Evolutionary conservation across 1,140 invertebrate species (phyloP), one percentile per base, ranked within the genome.

Genomic region (Mamestra configurata): DNA sequence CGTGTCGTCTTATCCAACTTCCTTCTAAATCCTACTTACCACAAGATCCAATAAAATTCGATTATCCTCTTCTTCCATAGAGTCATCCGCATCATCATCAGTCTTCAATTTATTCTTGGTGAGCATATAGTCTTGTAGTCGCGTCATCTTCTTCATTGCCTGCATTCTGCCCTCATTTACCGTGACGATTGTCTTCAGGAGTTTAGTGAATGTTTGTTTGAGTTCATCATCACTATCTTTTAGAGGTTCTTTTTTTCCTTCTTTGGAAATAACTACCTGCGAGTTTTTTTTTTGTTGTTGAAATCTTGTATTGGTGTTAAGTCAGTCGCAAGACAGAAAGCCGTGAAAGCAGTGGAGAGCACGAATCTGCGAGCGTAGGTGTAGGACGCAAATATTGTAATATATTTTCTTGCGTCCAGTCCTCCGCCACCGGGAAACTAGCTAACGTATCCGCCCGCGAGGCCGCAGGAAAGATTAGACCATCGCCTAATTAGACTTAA

Each of bases 81-180:
- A 55, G 35, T 75, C 59, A 40, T 75, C 49, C 18, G 5, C 10
- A 24, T 73, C 55, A 37, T 75, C 27, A 43, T 80, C 71, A 49
- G 18, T 20, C 11, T 46, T 55, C 40, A 71, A 8, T 31, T 20
- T 20, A n/a, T 51, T 71, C 18, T 55, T 79, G 4, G 57, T 72
- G 5, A 64, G 43, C 8, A 73, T 53, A 4, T 77, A 75, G 7
- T 86, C 79, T 6, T 83, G 68, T 11, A 81, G 27, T 4, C 76
- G 24, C 4, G 70, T 78, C 3, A 75, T 77, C 40, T 70, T 83
- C 15, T 82, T 77, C 10, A 87, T 15, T 20, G 79, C 53, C 4
- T 79, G 46, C 22, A 85, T 51, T 51, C 83, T 43, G n/a, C 81
- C 77, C 37, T 83, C 78, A 31, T 85, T 87, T 2, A 81, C 61